Evolutionary conservation across 2,113 vertebrate species (phyloP).

Genomic region (Rattus norvegicus): GRCr8 NC_086033.1:99073001-99073500

Average conservation of each 20-base stretch:
- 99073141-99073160: not conserved
- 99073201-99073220: not conserved
- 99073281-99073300: no score
- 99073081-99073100: not conserved
- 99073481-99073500: not conserved
- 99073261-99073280: not conserved
- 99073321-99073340: no score
- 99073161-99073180: constrained; percentile 2
- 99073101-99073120: not conserved
- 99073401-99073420: not conserved
- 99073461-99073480: not conserved
- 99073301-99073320: not conserved
- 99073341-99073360: no score
- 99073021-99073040: not conserved
- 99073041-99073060: not conserved
- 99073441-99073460: not conserved
- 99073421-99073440: not conserved
- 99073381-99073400: not conserved
- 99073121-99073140: not conserved
- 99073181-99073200: not conserved
- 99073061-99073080: not conserved
- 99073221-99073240: not conserved
- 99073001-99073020: not conserved
- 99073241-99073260: not conserved
- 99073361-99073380: not conserved